Percentiles rank a stretch among this genome's conserved stretches.
phyloP scores from a whole-genome alignment of 2,888 invertebrate species.

The Axea sp. region DNA sequence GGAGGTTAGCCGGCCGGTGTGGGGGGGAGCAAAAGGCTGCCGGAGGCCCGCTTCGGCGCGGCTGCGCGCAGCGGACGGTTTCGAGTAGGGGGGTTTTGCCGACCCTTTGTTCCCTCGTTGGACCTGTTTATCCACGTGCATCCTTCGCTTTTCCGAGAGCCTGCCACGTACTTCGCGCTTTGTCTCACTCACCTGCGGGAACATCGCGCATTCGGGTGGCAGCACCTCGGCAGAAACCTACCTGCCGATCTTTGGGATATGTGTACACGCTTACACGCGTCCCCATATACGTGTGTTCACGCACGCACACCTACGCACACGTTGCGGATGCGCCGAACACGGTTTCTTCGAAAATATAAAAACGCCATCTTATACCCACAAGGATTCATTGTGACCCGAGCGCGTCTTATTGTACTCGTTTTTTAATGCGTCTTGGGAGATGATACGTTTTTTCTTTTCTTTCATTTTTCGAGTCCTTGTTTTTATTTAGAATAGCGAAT shows the following conservation, averaged over 20 bases:
- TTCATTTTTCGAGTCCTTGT: slow-evolving; percentile 21
- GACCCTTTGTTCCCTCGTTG: slow-evolving; percentile 65
- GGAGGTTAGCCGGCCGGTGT: slow-evolving; percentile 54
- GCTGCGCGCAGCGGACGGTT: slow-evolving; percentile 60
- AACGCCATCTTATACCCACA: slow-evolving; percentile 44
- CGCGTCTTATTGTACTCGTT: slow-evolving; percentile 28
- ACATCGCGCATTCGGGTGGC: slow-evolving; percentile 64
- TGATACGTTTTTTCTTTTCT: slow-evolving; percentile 25
- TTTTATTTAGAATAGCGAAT: slow-evolving; percentile 25
- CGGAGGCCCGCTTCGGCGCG: slow-evolving; percentile 45
- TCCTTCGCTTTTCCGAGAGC: slow-evolving; percentile 26
- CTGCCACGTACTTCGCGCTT: slow-evolving; percentile 33
- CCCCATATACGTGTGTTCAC: neutral
- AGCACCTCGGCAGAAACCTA: slow-evolving; percentile 54
- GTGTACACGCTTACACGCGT: neutral
- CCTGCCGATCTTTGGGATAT: slow-evolving; percentile 30
- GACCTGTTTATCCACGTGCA: slow-evolving; percentile 63
- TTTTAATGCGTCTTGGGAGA: slow-evolving; percentile 30
- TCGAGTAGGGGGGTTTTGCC: slow-evolving; percentile 61
- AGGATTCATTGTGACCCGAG: slow-evolving; percentile 40
- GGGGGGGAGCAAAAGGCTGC: slow-evolving; percentile 65
- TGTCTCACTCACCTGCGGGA: slow-evolving; percentile 60
- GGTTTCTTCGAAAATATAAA: slow-evolving; percentile 52
- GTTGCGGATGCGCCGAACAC: slow-evolving; percentile 30
- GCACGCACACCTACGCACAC: slow-evolving; percentile 40